Base-by-base conservation (phyloP, 2,113 vertebrate species). In the Mustela nigripes region DNA sequence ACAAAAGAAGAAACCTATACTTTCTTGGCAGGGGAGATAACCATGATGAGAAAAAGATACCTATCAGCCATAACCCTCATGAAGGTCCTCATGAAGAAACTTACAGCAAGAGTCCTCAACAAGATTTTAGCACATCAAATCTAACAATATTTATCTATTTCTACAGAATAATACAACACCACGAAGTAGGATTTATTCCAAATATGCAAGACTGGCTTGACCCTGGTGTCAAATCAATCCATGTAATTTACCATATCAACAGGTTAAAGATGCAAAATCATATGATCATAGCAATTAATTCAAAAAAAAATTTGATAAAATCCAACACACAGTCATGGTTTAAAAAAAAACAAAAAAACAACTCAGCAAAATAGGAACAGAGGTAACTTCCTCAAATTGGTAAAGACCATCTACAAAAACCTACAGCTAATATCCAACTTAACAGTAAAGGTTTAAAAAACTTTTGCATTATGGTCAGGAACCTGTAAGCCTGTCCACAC, bases 181-280 rank as follows among this genome's bases (percentile, higher is more conserved):
- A 31, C 33, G 6, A 42, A 78, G 10, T 48, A 95, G 31, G 22
- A 65, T 82, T 79, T 87, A 80, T 73, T 95, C 33, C 21, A 71
- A 48, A 79, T 84, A 76, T 42, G 1, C 74, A 78, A 89, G 18
- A 21, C 22, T 60, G 15, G 7, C 69, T 58, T 45, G 45, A 58
- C 16, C 78, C 50, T 71, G 65, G 7, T 62, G 15, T 89, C 26
- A 69, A 63, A 42, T 81, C 81, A 91, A 28, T 91, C 33, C 42
- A 2, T 58, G 21, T 82, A 78, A 78, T 48, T 14, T 2, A 42
- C 16, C 36, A 14, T 73, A 58, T 42, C 39, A 93, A 16, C 3
- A 89, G 82, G 63, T 22, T 69, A 62, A 89, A 92, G 26, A 79
- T 36, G 11, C 93, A 91, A 95, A 93, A 79, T 73, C 56, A 50